Evolutionary conservation across 1,140 invertebrate genomes (phyloP), one percentile per base, ranked within the genome.

Genomic region (Centruroides sculpturatus): DNA sequence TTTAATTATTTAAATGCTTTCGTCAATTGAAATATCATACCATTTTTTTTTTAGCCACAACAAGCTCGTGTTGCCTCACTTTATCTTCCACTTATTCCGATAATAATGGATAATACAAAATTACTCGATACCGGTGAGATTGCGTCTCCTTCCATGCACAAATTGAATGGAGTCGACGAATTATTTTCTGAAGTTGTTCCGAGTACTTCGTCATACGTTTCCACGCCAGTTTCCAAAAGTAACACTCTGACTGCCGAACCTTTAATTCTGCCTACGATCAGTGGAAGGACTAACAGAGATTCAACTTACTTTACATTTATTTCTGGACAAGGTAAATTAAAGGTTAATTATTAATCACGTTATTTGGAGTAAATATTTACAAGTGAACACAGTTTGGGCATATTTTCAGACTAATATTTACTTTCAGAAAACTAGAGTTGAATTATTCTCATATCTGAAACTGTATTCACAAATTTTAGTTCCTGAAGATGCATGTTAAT

Each of bases 51-150:
- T 51, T 64, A 86, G 82, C 84, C 84, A 54, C 85, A 89, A 70
- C 82, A 94, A 69, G 84, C 84, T 7, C 78, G 92, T 59, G 89
- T 98, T 59, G 87, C 90, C 0, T 80, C 87, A 6, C 77, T 97
- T 47, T 97, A 97, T 71, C 80, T 93, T 51, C 94, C 94, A 0
- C 86, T 92, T 80, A 78, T 97, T 47, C 81, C 83, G 2, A 82
- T 97, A 55, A 83, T 93, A 3, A 76, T 92, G 66, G 89, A 92
- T 64, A 89, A 90, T 75, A 41, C 41, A 3, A 41, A 41, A 41
- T 41, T 41, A 6, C 41, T 41, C 3, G 41, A 41, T 74, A 89
- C 59, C 71, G 74, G 56, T 73, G 79, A 49, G 74, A 91, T 41
- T 41, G 41, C 41, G 8, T 41, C 41, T 41, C 41, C 41, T 41